Conservation (phyloP, 2,888 invertebrate genomes). For the Hyles lineata region DNA sequence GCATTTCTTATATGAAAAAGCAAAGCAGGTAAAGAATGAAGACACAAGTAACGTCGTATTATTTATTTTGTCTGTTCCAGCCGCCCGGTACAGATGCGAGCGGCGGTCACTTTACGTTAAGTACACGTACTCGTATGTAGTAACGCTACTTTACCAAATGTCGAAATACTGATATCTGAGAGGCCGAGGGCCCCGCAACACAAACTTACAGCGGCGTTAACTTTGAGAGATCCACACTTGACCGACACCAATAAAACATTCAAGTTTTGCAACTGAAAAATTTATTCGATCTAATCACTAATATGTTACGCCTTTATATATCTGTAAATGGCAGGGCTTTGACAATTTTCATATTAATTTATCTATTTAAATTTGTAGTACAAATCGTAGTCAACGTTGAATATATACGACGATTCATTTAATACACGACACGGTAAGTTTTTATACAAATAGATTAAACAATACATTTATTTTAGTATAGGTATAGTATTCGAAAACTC, state of each 20-base stretch:
- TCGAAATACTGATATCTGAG: constrained; percentile 82
- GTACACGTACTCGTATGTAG: constrained; percentile 81
- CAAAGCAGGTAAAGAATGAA: constrained; percentile 53
- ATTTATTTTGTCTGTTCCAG: constrained; percentile 81
- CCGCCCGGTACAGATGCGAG: constrained; percentile 75
- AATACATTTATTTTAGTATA: constrained; percentile 22
- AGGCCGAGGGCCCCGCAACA: constrained; percentile 73
- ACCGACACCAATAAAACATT: constrained; percentile 41
- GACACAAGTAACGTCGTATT: constrained; percentile 78
- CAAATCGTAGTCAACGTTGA: constrained; percentile 32
- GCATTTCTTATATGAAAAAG: background rate
- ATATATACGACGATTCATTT: constrained; percentile 27
- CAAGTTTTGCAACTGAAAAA: constrained; percentile 51
- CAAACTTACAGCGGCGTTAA: constrained; percentile 72
- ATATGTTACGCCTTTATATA: constrained; percentile 28
- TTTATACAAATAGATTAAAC: constrained; percentile 30
- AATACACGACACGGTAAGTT: constrained; percentile 27
- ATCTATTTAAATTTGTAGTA: constrained; percentile 28
- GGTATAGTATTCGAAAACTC: constrained; percentile 31
- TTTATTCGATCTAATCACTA: constrained; percentile 50
- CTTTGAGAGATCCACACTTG: constrained; percentile 61
- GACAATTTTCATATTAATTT: constrained; percentile 29
- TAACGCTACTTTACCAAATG: constrained; percentile 81
- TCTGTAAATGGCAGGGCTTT: constrained; percentile 29
- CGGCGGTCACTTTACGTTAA: constrained; percentile 71